Evolutionary conservation across 2,113 vertebrate genomes (phyloP).

Genomic region (Xenopus borealis): DNA sequence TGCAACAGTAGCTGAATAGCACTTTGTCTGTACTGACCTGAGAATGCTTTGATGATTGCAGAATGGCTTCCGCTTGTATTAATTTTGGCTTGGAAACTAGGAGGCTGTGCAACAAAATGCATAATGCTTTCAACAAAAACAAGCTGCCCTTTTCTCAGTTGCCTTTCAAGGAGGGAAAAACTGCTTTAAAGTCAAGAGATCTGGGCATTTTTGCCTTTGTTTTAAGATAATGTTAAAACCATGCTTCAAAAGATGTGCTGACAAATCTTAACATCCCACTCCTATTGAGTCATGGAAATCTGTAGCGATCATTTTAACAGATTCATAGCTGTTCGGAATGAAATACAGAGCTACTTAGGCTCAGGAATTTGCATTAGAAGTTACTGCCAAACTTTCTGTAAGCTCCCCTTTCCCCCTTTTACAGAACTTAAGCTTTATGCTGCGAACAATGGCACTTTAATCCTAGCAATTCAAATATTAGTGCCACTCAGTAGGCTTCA

Average conservation of each 20-base stretch:
- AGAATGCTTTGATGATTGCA: slow-evolving; percentile 42
- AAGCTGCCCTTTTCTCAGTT: slow-evolving; percentile 26
- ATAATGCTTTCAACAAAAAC: slow-evolving; percentile 34
- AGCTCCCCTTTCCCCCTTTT: slow-evolving; percentile 10
- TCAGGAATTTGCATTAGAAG: slow-evolving; percentile 42
- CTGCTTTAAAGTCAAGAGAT: slow-evolving; percentile 40
- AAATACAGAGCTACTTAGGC: slow-evolving; percentile 33
- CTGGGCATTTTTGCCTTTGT: slow-evolving; percentile 37
- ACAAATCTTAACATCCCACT: slow-evolving; percentile 39
- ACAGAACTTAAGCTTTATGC: slow-evolving; percentile 38
- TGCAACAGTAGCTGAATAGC: slow-evolving; percentile 23
- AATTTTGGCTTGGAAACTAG: slow-evolving; percentile 39
- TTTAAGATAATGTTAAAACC: slow-evolving; percentile 40
- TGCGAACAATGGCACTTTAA: slow-evolving; percentile 40
- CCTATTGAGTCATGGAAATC: slow-evolving; percentile 42
- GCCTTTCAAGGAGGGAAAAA: slow-evolving; percentile 21
- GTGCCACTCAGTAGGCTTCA: slow-evolving; percentile 11
- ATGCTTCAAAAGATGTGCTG: slow-evolving; percentile 43
- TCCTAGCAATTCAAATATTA: slow-evolving; percentile 26
- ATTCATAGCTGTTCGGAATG: slow-evolving; percentile 36
- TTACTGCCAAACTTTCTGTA: slow-evolving; percentile 42
- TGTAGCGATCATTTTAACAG: slow-evolving; percentile 32
- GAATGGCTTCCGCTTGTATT: slow-evolving; percentile 38
- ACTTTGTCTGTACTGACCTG: slow-evolving; percentile 34
- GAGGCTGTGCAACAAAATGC: slow-evolving; percentile 26